phyloP scores from a whole-genome alignment of 1,140 invertebrate species.

The Prorops nasuta region DNA sequence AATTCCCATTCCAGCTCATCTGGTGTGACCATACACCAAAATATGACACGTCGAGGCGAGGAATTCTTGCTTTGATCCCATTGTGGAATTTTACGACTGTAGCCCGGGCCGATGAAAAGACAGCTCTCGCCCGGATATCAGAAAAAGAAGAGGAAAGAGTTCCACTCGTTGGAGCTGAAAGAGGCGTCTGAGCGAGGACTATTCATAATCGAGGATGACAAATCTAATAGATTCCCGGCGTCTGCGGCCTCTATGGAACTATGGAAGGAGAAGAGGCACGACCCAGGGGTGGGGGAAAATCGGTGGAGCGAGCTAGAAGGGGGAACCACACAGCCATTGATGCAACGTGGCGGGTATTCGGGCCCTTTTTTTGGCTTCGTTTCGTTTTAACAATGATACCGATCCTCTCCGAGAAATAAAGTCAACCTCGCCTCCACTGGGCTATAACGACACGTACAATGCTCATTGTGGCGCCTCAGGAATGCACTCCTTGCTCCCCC shows the following conservation, averaged over 20 bases:
- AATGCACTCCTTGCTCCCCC: slow-evolving; percentile 9
- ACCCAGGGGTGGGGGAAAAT: neutral
- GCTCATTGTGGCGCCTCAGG: slow-evolving; percentile 14
- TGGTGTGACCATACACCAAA: too few species aligned
- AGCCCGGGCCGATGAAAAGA: too few species aligned
- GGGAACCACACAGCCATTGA: slow-evolving; percentile 14
- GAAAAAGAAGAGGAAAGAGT: slow-evolving; percentile 1
- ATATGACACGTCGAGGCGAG: too few species aligned
- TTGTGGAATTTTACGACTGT: too few species aligned
- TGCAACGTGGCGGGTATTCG: slow-evolving; percentile 11
- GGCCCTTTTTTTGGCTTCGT: slow-evolving; percentile 4
- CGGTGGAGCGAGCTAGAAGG: slow-evolving; percentile 14
- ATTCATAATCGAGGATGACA: slow-evolving; percentile 31
- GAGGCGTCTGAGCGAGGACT: slow-evolving; percentile 12
- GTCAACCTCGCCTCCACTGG: slow-evolving; percentile 12
- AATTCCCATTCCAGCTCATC: too few species aligned
- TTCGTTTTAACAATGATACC: slow-evolving; percentile 20
- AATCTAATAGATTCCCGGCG: slow-evolving; percentile 31
- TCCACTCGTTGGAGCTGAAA: slow-evolving; percentile 11
- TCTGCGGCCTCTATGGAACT: too few species aligned
- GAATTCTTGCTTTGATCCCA: too few species aligned
- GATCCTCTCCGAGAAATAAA: slow-evolving; percentile 12
- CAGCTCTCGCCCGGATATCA: too few species aligned
- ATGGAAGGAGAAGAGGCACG: neutral
- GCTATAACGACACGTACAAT: slow-evolving; percentile 19